Percentiles rank a stretch among this genome's conserved stretches.
Conservation (phyloP, 2,113 vertebrate species). For the Rhombomys opimus region DNA sequence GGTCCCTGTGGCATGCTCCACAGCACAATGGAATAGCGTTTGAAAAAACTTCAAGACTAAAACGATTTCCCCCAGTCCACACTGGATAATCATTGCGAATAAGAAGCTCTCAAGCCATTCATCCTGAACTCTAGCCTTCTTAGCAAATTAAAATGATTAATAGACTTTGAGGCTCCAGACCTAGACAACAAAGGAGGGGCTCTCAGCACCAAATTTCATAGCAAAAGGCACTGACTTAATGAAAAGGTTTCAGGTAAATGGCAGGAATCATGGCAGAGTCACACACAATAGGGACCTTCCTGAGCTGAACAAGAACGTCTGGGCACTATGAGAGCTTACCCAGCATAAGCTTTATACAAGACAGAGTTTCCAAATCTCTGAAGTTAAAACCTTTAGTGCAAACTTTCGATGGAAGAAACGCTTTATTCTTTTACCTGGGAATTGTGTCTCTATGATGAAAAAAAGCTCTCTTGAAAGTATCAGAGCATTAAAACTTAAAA, state of each 20-base stretch:
- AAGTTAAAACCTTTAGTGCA: slow-evolving; percentile 65
- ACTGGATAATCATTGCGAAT: slow-evolving; percentile 17
- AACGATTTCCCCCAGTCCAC: slow-evolving; percentile 23
- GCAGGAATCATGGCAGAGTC: slow-evolving; percentile 3
- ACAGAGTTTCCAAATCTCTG: slow-evolving; percentile 47
- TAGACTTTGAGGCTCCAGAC: slow-evolving; percentile 38
- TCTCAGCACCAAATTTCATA: neutral
- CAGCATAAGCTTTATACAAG: slow-evolving; percentile 30
- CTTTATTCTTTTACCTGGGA: slow-evolving; percentile 57
- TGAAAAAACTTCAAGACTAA: slow-evolving; percentile 3
- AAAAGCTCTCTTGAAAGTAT: slow-evolving; percentile 60
- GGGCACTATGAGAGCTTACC: neutral
- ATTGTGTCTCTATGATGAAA: slow-evolving; percentile 46
- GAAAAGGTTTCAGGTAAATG: slow-evolving; percentile 31
- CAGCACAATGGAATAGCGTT: slow-evolving; percentile 43
- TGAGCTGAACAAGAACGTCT: neutral
- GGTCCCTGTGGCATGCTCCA: slow-evolving; percentile 41
- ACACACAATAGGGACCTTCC: slow-evolving; percentile 30
- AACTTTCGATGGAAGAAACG: neutral
- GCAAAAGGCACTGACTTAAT: slow-evolving; percentile 45
- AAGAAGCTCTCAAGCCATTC: slow-evolving; percentile 37
- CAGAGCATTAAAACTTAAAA: slow-evolving; percentile 50
- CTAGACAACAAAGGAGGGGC: slow-evolving; percentile 50
- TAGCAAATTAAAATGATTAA: slow-evolving; percentile 75
- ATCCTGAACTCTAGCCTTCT: neutral